Evolutionary conservation across 2,888 invertebrate genomes (phyloP), one percentile per base, ranked within the genome.

Genomic region (Latrodectus elegans): DNA sequence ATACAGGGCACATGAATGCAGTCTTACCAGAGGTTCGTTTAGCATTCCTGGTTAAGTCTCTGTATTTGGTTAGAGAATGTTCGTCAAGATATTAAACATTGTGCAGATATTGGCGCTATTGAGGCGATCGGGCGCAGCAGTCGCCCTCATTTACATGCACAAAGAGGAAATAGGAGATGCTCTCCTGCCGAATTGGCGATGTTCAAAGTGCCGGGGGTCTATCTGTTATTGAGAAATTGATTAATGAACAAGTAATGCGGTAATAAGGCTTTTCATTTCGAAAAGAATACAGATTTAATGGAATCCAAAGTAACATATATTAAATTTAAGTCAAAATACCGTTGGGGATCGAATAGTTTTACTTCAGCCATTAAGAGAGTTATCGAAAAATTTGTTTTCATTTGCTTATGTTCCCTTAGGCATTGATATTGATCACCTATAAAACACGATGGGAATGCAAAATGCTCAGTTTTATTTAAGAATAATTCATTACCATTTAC

Each of bases 191-290:
- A 60, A 60, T 81, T 73, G 65, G 12, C 38, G 67, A 49, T 60
- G 64, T 17, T n/a, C 11, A n/a, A 60, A 60, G 14, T 49, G 60
- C 17, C 14, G 71, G 80, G 72, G 72, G 73, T 22, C 72, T 52
- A 72, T 72, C 14, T 73, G 74, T 81, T 81, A 81, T 81, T 81
- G 81, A 81, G 74, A 67, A 74, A 73, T 81, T 81, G 81, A 80
- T 72, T 80, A 64, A 73, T 72, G 64, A 60, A n/a, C 60, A 60
- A 15, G 60, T 10, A 15, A 60, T 60, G 60, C 6, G 11, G 60
- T 60, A 60, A 60, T 60, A 60, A 60, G 60, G 60, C 14, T 60
- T 60, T 60, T n/a, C 60, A 12, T 60, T 60, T 60, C 60, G 8
- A 60, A n/a, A 15, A 60, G n/a, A 60, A 60, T 60, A 4, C n/a